Base-by-base conservation (phyloP, 1,140 invertebrate species). In the Cyclina sinensis region DNA sequence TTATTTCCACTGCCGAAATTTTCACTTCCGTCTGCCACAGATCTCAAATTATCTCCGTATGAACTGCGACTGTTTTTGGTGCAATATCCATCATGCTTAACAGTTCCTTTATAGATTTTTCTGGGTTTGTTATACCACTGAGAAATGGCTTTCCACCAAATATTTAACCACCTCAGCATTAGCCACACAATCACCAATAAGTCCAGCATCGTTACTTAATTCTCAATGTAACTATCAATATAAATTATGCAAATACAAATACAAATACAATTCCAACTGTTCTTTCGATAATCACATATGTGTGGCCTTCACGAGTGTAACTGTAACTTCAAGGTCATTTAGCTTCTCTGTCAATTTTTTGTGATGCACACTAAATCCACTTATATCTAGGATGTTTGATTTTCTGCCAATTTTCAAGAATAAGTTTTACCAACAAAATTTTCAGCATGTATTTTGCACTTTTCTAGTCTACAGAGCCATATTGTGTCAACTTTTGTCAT, bases 151-250 rank as follows among this genome's bases (percentile, higher is more conserved):
- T 43, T 18, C 82, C 62, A 65, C 39, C 62, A 73, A n/a, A 84
- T 54, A 70, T 54, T 18, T 27, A 84, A 27, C 82, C 82, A 84
- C 43, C 24, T 48, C 43, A 65, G 65, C 65, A 54, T 84, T n/a
- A 84, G 24, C 82, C 82, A 84, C 24, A 84, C 46, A 24, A 84
- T 68, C 54, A 84, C 82, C 39, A 84, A 70, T 48, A 84, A 84
- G 82, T 84, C 82, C 27, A 74, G 65, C 82, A 84, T 84, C 43
- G 82, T 73, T 46, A 51, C 39, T 48, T n/a, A 2, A 5, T 39
- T 27, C 35, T 84, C 39, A 74, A 74, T 84, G n/a, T n/a, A n/a
- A n/a, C n/a, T n/a, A n/a, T n/a, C n/a, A 73, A 84, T 84, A 37
- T 27, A 80, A 54, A 43, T 43, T 7, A 43, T 43, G 14, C 43